Evolutionary conservation across 2,888 invertebrate species (phyloP).

Genomic region (Polydrusus cervinus): DNA sequence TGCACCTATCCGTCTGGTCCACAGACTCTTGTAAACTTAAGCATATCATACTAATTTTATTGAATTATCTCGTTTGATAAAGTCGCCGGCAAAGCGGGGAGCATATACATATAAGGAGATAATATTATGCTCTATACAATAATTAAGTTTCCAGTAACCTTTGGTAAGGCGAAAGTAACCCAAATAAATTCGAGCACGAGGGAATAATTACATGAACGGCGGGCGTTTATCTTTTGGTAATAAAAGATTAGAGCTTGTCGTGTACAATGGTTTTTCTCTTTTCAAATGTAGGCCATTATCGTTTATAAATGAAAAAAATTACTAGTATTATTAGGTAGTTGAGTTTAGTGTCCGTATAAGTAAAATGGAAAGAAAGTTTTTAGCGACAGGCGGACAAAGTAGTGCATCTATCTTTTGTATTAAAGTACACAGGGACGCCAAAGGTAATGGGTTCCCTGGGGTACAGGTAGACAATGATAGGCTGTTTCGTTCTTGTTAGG

Average conservation of each 20-base stretch:
- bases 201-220: background rate
- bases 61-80: background rate
- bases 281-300: conserved; percentile 6
- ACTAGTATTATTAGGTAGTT: too few relatives aligned
- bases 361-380: too few relatives aligned
- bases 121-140: background rate
- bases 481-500: too few relatives aligned
- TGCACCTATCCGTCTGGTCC: too few relatives aligned
- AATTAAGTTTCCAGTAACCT: background rate
- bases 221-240: conserved; percentile 1
- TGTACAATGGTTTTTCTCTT: background rate
- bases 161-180: background rate
- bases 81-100: background rate
- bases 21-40: too few relatives aligned
- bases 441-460: too few relatives aligned
- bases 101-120: background rate
- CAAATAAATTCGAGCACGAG: conserved; percentile 2
- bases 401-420: too few relatives aligned
- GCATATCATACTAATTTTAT: background rate
- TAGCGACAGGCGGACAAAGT: too few relatives aligned
- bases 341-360: too few relatives aligned
- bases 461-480: too few relatives aligned
- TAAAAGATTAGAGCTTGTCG: background rate
- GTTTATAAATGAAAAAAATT: background rate
- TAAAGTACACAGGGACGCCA: too few relatives aligned